These are phyloP conservation scores for Trichechus manatus DNA, from an alignment of 2,113 vertebrate species.

Conservation along the genomic window DNA sequence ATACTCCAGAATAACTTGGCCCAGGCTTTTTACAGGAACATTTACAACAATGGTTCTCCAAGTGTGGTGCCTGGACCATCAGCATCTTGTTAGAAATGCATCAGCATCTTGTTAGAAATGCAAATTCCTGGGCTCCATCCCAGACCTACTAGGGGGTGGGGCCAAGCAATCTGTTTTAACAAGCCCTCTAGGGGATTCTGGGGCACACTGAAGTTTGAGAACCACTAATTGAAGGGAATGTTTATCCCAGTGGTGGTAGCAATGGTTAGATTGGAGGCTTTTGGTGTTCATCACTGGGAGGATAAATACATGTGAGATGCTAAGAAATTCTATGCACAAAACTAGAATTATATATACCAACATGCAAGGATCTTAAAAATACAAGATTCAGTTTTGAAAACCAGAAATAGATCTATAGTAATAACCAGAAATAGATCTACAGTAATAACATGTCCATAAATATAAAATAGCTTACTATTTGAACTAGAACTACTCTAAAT, in stretches of 20 bases:
- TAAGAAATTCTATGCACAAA: not conserved
- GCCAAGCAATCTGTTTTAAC: not conserved
- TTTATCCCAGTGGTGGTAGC: not conserved
- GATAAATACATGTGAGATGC: not conserved
- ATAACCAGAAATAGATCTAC: not conserved
- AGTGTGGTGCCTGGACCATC: not conserved
- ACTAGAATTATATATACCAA: not conserved
- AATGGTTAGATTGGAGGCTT: not conserved
- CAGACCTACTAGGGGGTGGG: not conserved
- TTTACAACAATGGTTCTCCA: not conserved
- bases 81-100: not conserved
- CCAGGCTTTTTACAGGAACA: not conserved
- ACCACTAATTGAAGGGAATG: not conserved
- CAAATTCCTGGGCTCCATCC: not conserved
- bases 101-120: not conserved
- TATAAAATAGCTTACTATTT: constrained; percentile 16
- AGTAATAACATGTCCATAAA: not conserved
- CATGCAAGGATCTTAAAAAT: not conserved
- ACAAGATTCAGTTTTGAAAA: not conserved
- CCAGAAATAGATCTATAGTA: not conserved
- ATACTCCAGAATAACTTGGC: not conserved
- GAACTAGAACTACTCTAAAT: not conserved
- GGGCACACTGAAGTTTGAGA: not conserved
- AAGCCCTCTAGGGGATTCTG: not conserved
- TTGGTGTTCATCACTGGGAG: not conserved